Base-by-base conservation (phyloP, 2,113 vertebrate genomes). In the Pygoscelis adeliae region DNA sequence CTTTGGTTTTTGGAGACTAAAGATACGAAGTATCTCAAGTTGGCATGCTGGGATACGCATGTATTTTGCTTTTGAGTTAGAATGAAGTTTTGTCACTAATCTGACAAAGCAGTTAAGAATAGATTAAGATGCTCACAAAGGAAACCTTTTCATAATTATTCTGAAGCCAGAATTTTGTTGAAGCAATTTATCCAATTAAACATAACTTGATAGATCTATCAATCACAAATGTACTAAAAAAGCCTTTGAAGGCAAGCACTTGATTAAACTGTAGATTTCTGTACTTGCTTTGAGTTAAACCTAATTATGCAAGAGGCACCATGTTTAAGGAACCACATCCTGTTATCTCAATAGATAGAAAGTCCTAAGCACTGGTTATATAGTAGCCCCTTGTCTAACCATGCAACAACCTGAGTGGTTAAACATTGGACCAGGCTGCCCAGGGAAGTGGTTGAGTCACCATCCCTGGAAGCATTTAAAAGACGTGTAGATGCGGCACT, bases 21-120 rank as follows among this genome's bases (percentile, higher is more conserved):
- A 89, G 47, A 29, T 7, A 4, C 21, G 15, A n/a, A 78, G 12
- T 62, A 50, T 56, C 22, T 72, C 32, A 42, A 16, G 23, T 12
- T 90, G 65, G 58, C 0, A 0, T 49, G 29, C 21, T 58, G 9
- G 34, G 23, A 25, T 55, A 10, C 5, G 4, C 18, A 4, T 47
- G 4, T 70, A 13, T 69, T 83, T 94, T 91, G 21, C 19, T 82
- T 73, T 56, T 91, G 56, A 76, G n/a, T 66, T 71, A 26, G 26
- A 61, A 50, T 34, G 16, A 83, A 78, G 18, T 36, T 65, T 36
- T 65, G 18, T 62, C 21, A 7, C 32, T 63, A 17, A 40, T 79
- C 56, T 85, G 66, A 69, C 6, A 49, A 76, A 90, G 32, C 9
- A 40, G 14, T 67, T 66, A 34, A n/a, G 32, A 89, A 17, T 44